A percentile compares a stretch with the other conserved stretches of the same genome.
These are phyloP conservation scores for Macropis europaea DNA, from an alignment of 2,888 invertebrate species.

Conservation along the genomic window DNA sequence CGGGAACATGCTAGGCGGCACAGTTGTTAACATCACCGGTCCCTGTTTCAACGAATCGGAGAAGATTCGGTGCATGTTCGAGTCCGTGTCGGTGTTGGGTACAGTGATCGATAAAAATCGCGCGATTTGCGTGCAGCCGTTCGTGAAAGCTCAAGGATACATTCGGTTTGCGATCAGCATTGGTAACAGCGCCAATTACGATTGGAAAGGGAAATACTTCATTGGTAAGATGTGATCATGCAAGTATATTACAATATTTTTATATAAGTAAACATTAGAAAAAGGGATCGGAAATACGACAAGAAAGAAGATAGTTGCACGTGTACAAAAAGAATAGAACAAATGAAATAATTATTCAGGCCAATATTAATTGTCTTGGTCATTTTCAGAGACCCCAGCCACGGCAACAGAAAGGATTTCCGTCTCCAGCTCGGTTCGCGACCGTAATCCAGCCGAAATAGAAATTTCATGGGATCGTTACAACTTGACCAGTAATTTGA, in stretches of 20 bases:
- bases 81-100: slow-evolving; percentile 89
- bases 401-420: slow-evolving; percentile 92
- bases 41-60: slow-evolving; percentile 92
- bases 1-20: slow-evolving; percentile 98
- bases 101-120: slow-evolving; percentile 89
- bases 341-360: too few relatives aligned
- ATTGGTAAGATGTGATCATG: slow-evolving; percentile 84
- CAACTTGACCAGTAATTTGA: slow-evolving; percentile 91
- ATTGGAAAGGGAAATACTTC: slow-evolving; percentile 95
- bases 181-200: slow-evolving; percentile 86
- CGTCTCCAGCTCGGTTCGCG: slow-evolving; percentile 86
- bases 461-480: slow-evolving; percentile 91
- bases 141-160: slow-evolving; percentile 92
- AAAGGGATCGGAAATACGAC: too few relatives aligned
- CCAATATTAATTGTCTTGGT: background rate
- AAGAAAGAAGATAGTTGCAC: too few relatives aligned
- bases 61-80: slow-evolving; percentile 91
- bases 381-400: slow-evolving; percentile 89
- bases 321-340: too few relatives aligned
- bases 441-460: slow-evolving; percentile 87
- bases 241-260: too few relatives aligned
- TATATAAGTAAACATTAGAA: too few relatives aligned
- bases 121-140: slow-evolving; percentile 94
- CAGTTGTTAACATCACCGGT: slow-evolving; percentile 97
- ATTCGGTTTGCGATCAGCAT: slow-evolving; percentile 92